Evolutionary conservation across 2,888 invertebrate species (phyloP).

Genomic region (Cataglyphis livida): DNA sequence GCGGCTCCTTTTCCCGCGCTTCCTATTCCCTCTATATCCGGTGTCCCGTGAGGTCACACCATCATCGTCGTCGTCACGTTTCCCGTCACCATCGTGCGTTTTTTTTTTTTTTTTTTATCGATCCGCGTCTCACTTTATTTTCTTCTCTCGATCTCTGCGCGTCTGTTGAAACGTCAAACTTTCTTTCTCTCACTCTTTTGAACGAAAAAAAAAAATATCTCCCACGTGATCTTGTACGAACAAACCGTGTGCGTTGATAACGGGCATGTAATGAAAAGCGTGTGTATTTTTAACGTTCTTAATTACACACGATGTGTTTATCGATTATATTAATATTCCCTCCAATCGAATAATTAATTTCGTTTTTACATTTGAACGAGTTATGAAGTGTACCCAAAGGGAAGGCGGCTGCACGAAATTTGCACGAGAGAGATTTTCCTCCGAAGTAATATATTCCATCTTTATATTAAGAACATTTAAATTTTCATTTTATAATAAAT

Average conservation of each 20-base stretch:
- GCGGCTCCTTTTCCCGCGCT: neutral
- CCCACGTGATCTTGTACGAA: neutral
- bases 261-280: neutral
- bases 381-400: too few species aligned
- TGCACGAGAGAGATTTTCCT: neutral
- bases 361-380: neutral
- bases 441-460: neutral
- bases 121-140: conserved; percentile 11
- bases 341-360: conserved; percentile 25
- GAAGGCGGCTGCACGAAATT: neutral
- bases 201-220: neutral
- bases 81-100: conserved; percentile 33
- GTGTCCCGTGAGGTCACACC: conserved; percentile 32
- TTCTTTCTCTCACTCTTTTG: neutral
- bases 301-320: conserved; percentile 10
- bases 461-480: neutral
- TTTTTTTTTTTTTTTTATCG: conserved; percentile 22
- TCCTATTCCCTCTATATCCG: conserved; percentile 10
- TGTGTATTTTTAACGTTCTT: conserved; percentile 34
- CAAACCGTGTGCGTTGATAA: neutral
- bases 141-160: neutral
- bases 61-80: conserved; percentile 20
- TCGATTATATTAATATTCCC: conserved; percentile 40
- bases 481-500: neutral
- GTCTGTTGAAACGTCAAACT: neutral